These are phyloP conservation scores for Eupithecia pulchellata DNA, from an alignment of 2,888 invertebrate species.

Conservation along the genomic window DNA sequence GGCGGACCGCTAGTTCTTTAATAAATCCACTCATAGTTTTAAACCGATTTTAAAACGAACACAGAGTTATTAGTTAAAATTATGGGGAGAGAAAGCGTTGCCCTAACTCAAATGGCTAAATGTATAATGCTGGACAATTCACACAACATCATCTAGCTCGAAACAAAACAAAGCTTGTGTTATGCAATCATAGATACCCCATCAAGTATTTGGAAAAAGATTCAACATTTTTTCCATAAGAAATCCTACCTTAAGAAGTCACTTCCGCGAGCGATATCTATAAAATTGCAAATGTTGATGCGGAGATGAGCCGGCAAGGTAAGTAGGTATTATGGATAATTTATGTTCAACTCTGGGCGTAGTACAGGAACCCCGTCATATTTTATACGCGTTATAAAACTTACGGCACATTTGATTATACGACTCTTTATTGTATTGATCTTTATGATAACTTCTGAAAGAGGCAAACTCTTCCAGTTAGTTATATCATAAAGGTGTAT, in stretches of 20 bases:
- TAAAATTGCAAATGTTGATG: conserved; percentile 8
- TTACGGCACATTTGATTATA: conserved; percentile 4
- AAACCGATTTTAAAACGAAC: too few relatives aligned
- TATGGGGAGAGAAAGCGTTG: neutral
- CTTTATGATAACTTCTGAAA: neutral
- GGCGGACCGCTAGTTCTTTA: too few relatives aligned
- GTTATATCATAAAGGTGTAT: too few relatives aligned
- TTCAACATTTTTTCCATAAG: neutral
- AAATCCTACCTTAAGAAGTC: neutral
- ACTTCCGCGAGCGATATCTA: conserved; percentile 4
- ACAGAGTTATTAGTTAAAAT: neutral
- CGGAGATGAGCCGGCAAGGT: conserved; percentile 18
- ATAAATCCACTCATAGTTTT: neutral
- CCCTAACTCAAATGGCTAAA: neutral
- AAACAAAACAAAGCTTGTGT: too few relatives aligned
- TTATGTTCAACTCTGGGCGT: conserved; percentile 15
- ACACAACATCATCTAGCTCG: too few relatives aligned
- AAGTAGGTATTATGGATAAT: conserved; percentile 3
- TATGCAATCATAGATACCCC: too few relatives aligned
- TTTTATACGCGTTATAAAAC: conserved; percentile 32
- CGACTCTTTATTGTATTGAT: neutral
- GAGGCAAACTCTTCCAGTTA: neutral
- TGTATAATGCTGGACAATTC: neutral
- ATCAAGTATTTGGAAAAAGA: neutral
- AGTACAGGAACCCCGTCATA: conserved; percentile 19